Evolutionary conservation across 2,888 invertebrate species (phyloP), one percentile per base, ranked within the genome.

Genomic region (Drosophila birchii): DNA sequence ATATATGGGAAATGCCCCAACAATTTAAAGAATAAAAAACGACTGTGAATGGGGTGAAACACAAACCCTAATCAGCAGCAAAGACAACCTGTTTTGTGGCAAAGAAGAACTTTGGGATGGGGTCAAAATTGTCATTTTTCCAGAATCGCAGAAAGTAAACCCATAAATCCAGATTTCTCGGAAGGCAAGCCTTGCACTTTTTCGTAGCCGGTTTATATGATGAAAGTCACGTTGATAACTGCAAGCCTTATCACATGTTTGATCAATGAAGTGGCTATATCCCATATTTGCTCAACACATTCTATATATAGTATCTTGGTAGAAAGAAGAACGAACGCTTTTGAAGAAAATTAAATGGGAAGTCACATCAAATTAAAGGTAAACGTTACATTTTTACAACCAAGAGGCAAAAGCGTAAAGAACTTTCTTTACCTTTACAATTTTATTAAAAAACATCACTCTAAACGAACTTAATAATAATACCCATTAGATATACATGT

Each of bases 181-280:
- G 32, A 63, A 63, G 45, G 6, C 32, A 14, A 38, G 58, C n/a
- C 3, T 23, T 20, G 41, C 60, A 41, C 20, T 20, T 38, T 41
- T 53, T 12, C 16, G 18, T 23, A 4, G 16, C 12, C 7, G 12
- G 53, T 45, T 54, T 39, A n/a, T 41, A 32, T 63, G 38, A 32
- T 14, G 14, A 47, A n/a, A 45, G 11, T n/a, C 36, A 67, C 12
- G 20, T 16, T 54, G 69, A 67, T 67, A 67, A 18, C 20, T 32
- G 1, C 23, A 39, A 14, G 38, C 12, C 53, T 68, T 69, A 67
- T 69, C 70, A 55, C 20, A 8, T 67, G 55, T 67, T 69, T 54
- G 34, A 69, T 67, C 54, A 67, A 69, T 55, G 34, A 55, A 23
- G 54, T 44, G 53, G 26, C 36, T 0, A 12, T n/a, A 34, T 34